Conservation (phyloP, 2,888 invertebrate genomes). For the Quadriops clusia region DNA sequence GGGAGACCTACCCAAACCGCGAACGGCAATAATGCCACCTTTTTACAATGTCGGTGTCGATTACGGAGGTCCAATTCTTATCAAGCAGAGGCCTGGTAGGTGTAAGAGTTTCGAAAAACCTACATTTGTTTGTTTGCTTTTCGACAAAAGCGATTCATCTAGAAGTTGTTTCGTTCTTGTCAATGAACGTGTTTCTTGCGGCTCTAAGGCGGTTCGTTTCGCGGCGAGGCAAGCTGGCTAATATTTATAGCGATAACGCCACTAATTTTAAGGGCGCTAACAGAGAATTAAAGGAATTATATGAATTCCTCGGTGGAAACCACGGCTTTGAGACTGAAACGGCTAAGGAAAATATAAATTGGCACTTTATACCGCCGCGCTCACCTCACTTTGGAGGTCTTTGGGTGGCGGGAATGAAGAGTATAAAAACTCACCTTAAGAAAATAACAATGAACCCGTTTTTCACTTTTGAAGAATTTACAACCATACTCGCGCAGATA, state of each 20-base stretch:
- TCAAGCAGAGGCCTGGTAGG: constrained; percentile 12
- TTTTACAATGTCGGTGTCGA: constrained; percentile 18
- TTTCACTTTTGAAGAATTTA: no score
- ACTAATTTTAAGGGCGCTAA: constrained; percentile 11
- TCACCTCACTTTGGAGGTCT: no score
- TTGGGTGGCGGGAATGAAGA: no score
- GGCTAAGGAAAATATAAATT: no score
- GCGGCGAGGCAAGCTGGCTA: constrained; percentile 8
- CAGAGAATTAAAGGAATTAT: constrained; percentile 7
- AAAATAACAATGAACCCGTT: no score
- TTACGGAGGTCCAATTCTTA: constrained; percentile 13
- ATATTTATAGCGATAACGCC: constrained; percentile 11
- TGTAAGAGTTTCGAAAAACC: constrained; percentile 17
- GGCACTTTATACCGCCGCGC: no score
- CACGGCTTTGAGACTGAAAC: no score
- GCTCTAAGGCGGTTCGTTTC: constrained; percentile 11
- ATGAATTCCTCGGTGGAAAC: constrained; percentile 4
- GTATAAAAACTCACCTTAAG: no score
- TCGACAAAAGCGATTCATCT: constrained; percentile 18
- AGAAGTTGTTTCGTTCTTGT: constrained; percentile 8
- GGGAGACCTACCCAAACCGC: constrained; percentile 8
- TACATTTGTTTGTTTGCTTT: constrained; percentile 21
- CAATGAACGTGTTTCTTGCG: constrained; percentile 8
- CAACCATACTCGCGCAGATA: no score
- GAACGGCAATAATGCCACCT: constrained; percentile 9